A percentile compares a stretch with the other conserved stretches of the same genome.
Evolutionary conservation across 2,113 vertebrate species (phyloP).

Genomic region (Trochalopteron elliotii): DNA sequence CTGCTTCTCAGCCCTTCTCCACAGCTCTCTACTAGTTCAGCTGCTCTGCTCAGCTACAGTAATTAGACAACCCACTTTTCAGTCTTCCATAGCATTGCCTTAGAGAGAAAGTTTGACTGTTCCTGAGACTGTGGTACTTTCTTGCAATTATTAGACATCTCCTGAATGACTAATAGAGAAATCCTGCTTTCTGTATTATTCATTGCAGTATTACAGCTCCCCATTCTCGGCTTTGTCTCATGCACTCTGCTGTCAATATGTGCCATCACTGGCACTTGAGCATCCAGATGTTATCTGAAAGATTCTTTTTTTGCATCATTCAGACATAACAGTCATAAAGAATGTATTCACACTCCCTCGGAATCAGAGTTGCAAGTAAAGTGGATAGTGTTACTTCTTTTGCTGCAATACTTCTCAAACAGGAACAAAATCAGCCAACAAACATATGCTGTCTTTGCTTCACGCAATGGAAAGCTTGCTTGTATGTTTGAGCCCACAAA

Average conservation of each 20-base stretch:
- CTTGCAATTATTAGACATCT: slow-evolving; percentile 7
- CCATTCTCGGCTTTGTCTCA: not conserved
- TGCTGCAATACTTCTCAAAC: not conserved
- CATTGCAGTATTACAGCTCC: not conserved
- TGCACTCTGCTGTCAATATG: not conserved
- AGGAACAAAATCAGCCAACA: not conserved
- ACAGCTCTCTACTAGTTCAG: not conserved
- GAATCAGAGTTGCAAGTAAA: not conserved
- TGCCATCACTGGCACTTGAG: not conserved
- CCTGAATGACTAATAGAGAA: slow-evolving; percentile 30
- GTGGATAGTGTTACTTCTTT: not conserved
- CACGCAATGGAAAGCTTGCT: not conserved
- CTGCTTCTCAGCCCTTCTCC: not conserved
- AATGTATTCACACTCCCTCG: not conserved
- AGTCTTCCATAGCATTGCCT: not conserved
- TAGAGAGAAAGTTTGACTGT: not conserved
- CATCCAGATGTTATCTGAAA: not conserved
- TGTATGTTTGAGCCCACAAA: not conserved
- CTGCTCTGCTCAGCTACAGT: slow-evolving; percentile 29
- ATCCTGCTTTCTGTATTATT: not conserved
- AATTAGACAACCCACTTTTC: slow-evolving; percentile 26
- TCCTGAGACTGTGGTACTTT: not conserved
- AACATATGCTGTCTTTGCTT: not conserved
- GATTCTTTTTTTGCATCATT: slow-evolving; percentile 8
- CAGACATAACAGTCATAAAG: not conserved